Conservation (phyloP, 1,140 invertebrate species). For the Maconellicoccus hirsutus region DNA sequence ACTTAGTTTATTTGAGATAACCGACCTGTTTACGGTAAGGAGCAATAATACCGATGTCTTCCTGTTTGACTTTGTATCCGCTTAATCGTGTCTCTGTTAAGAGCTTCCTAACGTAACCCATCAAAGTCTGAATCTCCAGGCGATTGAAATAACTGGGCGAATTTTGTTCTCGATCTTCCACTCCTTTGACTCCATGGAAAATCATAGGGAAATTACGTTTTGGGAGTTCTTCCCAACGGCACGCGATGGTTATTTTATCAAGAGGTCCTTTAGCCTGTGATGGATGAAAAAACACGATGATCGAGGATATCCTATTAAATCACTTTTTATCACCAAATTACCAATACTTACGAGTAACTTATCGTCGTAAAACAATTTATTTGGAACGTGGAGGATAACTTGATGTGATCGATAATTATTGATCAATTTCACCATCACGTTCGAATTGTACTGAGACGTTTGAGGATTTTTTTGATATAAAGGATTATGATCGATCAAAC, state of each 20-base stretch:
- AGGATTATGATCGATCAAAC: background rate
- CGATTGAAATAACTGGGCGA: constrained; percentile 43
- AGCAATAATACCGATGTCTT: constrained; percentile 83
- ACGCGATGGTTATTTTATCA: constrained; percentile 26
- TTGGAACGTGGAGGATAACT: constrained; percentile 48
- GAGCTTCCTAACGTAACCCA: background rate
- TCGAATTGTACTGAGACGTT: constrained; percentile 46
- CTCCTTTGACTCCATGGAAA: constrained; percentile 69
- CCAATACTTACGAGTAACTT: constrained; percentile 36
- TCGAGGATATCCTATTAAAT: no score
- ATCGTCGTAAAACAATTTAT: constrained; percentile 48
- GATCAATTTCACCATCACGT: constrained; percentile 53
- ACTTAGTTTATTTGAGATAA: background rate
- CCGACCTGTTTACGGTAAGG: constrained; percentile 82
- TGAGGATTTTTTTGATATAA: constrained; percentile 28
- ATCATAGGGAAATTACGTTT: constrained; percentile 47
- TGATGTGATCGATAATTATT: constrained; percentile 56
- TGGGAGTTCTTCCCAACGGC: constrained; percentile 34
- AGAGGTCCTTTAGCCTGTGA: constrained; percentile 24
- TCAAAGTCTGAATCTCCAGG: background rate
- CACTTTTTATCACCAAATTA: background rate
- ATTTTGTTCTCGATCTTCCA: constrained; percentile 55
- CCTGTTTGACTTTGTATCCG: background rate
- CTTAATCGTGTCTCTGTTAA: background rate
- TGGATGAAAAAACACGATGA: no score